Evolutionary conservation across 2,113 vertebrate genomes (phyloP).

Genomic region (Vireo altiloquus): DNA sequence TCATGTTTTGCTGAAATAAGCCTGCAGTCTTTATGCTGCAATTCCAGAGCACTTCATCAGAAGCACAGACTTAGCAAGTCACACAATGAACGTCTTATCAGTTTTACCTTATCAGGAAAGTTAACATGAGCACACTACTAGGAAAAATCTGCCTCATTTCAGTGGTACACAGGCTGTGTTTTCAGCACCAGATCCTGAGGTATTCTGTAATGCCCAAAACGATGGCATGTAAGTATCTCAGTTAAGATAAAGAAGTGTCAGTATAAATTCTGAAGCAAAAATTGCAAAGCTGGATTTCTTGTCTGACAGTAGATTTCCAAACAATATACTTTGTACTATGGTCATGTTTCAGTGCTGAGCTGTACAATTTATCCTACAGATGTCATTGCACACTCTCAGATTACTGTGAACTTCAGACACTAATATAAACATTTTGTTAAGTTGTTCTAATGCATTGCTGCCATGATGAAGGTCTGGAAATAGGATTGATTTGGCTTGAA

Average conservation of each 20-base stretch:
- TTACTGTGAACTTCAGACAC: slow-evolving; percentile 15
- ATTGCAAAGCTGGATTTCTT: not conserved
- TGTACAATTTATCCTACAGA: not conserved
- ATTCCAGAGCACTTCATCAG: not conserved
- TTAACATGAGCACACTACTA: not conserved
- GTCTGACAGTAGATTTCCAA: not conserved
- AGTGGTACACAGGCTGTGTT: not conserved
- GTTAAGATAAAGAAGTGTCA: not conserved
- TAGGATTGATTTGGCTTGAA: not conserved
- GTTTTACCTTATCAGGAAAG: not conserved
- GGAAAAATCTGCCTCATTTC: not conserved
- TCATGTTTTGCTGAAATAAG: not conserved
- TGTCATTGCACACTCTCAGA: not conserved
- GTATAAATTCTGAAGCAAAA: not conserved
- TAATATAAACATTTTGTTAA: slow-evolving; percentile 27
- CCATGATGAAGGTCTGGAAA: not conserved
- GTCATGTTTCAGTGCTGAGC: not conserved
- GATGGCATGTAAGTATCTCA: not conserved
- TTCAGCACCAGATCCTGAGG: not conserved
- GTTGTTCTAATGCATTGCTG: not conserved
- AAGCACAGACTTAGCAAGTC: not conserved
- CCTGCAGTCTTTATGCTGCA: not conserved
- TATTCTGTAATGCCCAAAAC: not conserved
- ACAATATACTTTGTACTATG: slow-evolving; percentile 8
- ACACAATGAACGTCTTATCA: not conserved